Percentiles rank a stretch among this genome's conserved stretches.
Conservation (phyloP, 23 tunicate genomes). For the Clavelina lepadiformis region DNA sequence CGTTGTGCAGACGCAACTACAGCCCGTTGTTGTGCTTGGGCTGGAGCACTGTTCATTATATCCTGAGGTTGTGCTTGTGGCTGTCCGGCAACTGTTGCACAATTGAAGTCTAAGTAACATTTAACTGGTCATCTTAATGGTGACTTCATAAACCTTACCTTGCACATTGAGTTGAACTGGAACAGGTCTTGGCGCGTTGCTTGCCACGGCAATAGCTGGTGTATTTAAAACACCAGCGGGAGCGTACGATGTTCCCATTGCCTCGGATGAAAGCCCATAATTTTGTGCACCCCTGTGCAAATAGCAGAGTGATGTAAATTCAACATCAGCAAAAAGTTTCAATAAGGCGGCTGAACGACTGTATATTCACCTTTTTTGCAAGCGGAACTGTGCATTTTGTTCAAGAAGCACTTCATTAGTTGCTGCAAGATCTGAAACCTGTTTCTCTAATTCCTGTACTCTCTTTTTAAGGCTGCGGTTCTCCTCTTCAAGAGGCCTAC, state of each 20-base stretch:
- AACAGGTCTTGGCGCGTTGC: slow-evolving; percentile 32
- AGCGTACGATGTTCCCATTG: slow-evolving; percentile 19
- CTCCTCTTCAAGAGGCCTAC: slow-evolving; percentile 71
- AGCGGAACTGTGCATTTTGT: slow-evolving; percentile 96
- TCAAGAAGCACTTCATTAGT: slow-evolving; percentile 95
- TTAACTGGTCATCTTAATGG: not conserved
- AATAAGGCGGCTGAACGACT: too few species aligned
- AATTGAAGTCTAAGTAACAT: too few species aligned
- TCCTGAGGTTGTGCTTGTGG: slow-evolving; percentile 31
- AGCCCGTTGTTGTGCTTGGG: slow-evolving; percentile 17
- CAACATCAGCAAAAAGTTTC: not conserved
- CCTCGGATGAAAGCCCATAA: slow-evolving; percentile 21
- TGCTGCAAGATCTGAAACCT: slow-evolving; percentile 92
- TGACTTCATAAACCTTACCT: slow-evolving; percentile 24
- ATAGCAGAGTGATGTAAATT: not conserved
- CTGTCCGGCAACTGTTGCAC: slow-evolving; percentile 40
- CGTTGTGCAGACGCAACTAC: slow-evolving; percentile 28
- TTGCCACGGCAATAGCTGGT: slow-evolving; percentile 25
- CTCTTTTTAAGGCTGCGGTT: slow-evolving; percentile 59
- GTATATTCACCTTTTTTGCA: slow-evolving; percentile 62
- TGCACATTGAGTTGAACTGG: slow-evolving; percentile 63
- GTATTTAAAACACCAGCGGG: slow-evolving; percentile 24
- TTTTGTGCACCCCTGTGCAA: slow-evolving; percentile 25
- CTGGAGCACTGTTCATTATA: slow-evolving; percentile 21
- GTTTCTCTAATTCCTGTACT: slow-evolving; percentile 75